Percentiles rank a stretch among this genome's conserved stretches.
phyloP scores from a whole-genome alignment of 2,113 vertebrate species.

The Alligator mississippiensis region DNA sequence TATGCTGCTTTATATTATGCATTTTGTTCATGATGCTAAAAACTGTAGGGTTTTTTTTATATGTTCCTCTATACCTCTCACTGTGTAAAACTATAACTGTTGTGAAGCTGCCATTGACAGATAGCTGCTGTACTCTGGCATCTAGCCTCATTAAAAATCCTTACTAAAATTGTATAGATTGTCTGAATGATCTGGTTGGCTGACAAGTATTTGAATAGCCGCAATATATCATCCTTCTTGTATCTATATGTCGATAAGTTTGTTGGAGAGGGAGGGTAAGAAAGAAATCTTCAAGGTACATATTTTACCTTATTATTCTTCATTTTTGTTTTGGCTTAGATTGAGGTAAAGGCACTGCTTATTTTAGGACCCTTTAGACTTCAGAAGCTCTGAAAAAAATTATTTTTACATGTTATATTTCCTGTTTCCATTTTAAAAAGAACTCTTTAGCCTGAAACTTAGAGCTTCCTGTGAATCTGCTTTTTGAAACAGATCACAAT shows the following conservation, averaged over 20 bases:
- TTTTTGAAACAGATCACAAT: neutral
- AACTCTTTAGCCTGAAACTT: neutral
- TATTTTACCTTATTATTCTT: neutral
- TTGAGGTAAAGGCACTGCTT: neutral
- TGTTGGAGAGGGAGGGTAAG: neutral
- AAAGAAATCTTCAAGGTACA: neutral
- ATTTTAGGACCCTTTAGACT: neutral
- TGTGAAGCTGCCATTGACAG: neutral
- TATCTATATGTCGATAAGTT: neutral
- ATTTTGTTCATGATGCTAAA: neutral
- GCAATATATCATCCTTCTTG: accelerated
- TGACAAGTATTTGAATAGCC: accelerated
- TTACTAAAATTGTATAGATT: accelerated
- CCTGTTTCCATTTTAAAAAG: neutral
- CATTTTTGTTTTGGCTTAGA: no score
- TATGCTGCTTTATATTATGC: neutral
- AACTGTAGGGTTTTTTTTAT: neutral
- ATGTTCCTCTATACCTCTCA: neutral
- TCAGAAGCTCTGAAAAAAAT: neutral
- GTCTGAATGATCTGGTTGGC: neutral
- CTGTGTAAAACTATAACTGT: neutral
- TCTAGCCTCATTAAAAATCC: neutral
- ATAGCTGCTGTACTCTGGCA: accelerated
- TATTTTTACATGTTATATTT: neutral
- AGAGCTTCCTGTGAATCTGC: neutral